Evolutionary conservation across 2,113 vertebrate genomes (phyloP).

Genomic region (Addax nasomaculatus): DNA sequence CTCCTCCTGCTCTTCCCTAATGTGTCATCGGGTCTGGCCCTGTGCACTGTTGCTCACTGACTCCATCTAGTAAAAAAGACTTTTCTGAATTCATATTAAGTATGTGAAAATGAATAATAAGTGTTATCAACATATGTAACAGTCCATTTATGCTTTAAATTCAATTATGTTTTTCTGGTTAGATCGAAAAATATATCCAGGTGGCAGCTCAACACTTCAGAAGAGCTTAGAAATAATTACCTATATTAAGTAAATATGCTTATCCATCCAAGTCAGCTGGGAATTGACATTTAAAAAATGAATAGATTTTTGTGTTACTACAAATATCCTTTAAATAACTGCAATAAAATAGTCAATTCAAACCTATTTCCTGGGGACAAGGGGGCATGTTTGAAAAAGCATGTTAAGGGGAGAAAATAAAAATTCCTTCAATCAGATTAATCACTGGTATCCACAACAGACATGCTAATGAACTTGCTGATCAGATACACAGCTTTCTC

Average conservation of each 20-base stretch:
- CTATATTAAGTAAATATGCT: slow-evolving; percentile 67
- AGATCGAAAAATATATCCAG: slow-evolving; percentile 48
- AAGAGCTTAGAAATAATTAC: slow-evolving; percentile 68
- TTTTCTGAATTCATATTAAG: background rate
- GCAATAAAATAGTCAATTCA: background rate
- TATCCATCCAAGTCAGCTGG: slow-evolving; percentile 58
- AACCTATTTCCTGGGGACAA: background rate
- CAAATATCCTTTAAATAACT: slow-evolving; percentile 4
- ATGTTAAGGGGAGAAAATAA: background rate
- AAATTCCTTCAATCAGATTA: slow-evolving; percentile 28
- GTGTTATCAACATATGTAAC: slow-evolving; percentile 40
- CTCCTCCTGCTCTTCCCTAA: background rate
- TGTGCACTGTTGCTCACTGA: background rate
- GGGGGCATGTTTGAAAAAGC: background rate
- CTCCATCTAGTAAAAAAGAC: background rate
- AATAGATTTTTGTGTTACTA: slow-evolving; percentile 30
- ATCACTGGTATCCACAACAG: background rate
- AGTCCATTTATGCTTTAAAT: slow-evolving; percentile 17
- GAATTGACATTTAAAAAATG: slow-evolving; percentile 43
- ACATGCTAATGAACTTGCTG: background rate
- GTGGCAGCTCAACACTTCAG: slow-evolving; percentile 29
- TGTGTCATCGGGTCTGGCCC: background rate
- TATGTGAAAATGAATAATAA: background rate
- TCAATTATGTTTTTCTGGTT: slow-evolving; percentile 58
- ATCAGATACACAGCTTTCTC: background rate